phyloP scores from a whole-genome alignment of 2,888 invertebrate species.

The Amphimallon solstitiale region DNA sequence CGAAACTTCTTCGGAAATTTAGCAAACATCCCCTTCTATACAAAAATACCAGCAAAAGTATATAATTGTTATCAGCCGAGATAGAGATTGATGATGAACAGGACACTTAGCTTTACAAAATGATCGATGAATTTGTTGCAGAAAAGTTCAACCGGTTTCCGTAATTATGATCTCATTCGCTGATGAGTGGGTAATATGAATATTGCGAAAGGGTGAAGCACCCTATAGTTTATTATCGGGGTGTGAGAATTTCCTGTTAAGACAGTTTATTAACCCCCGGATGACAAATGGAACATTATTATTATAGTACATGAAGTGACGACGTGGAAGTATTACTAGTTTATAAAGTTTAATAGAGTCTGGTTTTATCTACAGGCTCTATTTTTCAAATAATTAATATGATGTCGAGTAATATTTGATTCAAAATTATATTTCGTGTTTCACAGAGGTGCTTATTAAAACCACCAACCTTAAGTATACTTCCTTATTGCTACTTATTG shows the following conservation, averaged over 20 bases:
- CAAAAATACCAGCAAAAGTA: background rate
- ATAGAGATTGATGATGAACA: conserved; percentile 13
- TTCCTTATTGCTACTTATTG: no score
- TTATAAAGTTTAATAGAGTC: no score
- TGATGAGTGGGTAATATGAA: conserved; percentile 3
- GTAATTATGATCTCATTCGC: background rate
- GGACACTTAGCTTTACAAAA: background rate
- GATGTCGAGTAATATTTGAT: no score
- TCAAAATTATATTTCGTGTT: no score
- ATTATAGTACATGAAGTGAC: no score
- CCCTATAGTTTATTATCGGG: background rate
- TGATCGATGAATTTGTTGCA: conserved; percentile 1
- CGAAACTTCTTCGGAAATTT: no score
- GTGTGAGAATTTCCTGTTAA: background rate
- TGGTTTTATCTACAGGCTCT: no score
- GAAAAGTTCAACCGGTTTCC: background rate
- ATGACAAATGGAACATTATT: conserved; percentile 9
- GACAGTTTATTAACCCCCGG: conserved; percentile 12
- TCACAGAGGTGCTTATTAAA: no score
- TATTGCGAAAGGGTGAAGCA: background rate
- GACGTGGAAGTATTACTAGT: no score
- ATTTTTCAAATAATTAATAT: no score
- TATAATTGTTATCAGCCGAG: background rate
- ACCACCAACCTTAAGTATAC: no score
- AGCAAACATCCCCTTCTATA: no score